Conservation (phyloP, 2,797 vertebrate genomes). For the Clarias fuscus region DNA sequence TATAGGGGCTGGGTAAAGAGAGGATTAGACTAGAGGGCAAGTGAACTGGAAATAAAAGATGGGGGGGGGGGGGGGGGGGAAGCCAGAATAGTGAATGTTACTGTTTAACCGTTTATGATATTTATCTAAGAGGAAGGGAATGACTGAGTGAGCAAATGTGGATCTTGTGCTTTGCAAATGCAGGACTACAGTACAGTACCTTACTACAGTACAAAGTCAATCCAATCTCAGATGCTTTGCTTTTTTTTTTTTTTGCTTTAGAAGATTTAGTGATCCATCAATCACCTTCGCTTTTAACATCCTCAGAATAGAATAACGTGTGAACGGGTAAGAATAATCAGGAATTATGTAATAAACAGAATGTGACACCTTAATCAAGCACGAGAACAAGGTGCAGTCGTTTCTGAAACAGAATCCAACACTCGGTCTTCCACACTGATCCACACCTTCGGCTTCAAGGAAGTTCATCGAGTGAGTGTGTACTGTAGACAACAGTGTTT, state of each 20-base stretch:
- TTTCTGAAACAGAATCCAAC: neutral
- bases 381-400: neutral
- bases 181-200: too few species aligned
- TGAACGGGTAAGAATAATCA: too few species aligned
- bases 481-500: neutral
- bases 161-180: neutral
- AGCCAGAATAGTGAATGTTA: neutral
- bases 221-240: neutral
- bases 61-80: rapidly evolving
- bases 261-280: neutral
- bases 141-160: neutral
- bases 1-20: neutral
- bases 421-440: neutral
- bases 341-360: too few species aligned
- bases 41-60: neutral
- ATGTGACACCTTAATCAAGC: neutral
- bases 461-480: neutral
- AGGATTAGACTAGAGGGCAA: neutral
- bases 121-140: neutral
- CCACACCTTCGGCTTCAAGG: neutral
- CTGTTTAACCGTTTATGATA: neutral
- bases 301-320: neutral
- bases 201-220: neutral
- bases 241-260: neutral
- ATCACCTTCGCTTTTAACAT: neutral